These are phyloP conservation scores for Triops longicaudatus DNA, from an alignment of 1,140 invertebrate species.

Conservation along the genomic window DNA sequence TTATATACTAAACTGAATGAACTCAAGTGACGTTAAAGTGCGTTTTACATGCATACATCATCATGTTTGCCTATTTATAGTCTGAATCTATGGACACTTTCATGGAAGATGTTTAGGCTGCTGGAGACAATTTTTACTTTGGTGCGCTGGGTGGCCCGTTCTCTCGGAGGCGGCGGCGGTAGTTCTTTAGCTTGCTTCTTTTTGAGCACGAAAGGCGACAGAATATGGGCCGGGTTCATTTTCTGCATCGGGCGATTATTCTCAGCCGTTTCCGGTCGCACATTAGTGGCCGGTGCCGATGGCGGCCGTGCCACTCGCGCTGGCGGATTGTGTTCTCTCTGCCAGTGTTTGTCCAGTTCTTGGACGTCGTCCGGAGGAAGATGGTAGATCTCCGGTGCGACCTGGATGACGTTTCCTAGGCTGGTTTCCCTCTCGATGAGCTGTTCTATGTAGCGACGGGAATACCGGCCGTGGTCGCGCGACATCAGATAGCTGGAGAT, in stretches of 20 bases:
- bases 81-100: too few species aligned
- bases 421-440: slow-evolving; percentile 25
- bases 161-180: slow-evolving; percentile 19
- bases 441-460: slow-evolving; percentile 24
- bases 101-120: too few species aligned
- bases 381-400: slow-evolving; percentile 18
- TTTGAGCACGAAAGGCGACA: not conserved
- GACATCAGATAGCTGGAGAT: slow-evolving; percentile 26
- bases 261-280: not conserved
- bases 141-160: slow-evolving; percentile 24
- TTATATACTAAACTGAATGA: too few species aligned
- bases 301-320: not conserved
- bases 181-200: slow-evolving; percentile 7
- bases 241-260: not conserved
- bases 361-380: slow-evolving; percentile 18
- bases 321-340: slow-evolving; percentile 21
- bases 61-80: too few species aligned
- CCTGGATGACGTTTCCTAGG: slow-evolving; percentile 17
- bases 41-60: too few species aligned
- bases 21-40: too few species aligned
- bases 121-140: not conserved
- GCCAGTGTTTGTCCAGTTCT: slow-evolving; percentile 23
- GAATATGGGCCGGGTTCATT: not conserved
- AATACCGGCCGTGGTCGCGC: slow-evolving; percentile 26
- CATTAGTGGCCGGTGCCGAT: not conserved